Evolutionary conservation across 2,888 invertebrate genomes (phyloP).

Genomic region (Ceramica pisi): DNA sequence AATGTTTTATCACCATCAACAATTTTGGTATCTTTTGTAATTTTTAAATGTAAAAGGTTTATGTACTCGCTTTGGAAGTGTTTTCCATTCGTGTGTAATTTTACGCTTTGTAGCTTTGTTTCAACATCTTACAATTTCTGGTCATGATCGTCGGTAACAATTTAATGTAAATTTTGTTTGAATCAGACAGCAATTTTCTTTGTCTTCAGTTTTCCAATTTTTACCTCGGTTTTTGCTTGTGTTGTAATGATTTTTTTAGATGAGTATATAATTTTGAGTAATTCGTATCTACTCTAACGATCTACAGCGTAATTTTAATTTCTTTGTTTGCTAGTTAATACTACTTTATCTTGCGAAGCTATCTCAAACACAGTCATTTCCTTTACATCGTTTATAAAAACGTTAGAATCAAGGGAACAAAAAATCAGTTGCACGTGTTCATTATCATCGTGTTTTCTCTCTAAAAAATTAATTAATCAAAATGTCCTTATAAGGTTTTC

Average conservation of each 20-base stretch:
- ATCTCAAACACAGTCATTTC: slow-evolving; percentile 56
- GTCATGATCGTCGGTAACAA: slow-evolving; percentile 51
- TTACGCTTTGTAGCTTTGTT: slow-evolving; percentile 61
- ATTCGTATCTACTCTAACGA: slow-evolving; percentile 43
- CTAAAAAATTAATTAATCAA: slow-evolving; percentile 30
- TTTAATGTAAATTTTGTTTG: slow-evolving; percentile 65
- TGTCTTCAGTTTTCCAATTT: slow-evolving; percentile 56
- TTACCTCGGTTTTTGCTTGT: slow-evolving; percentile 39
- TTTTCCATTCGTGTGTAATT: slow-evolving; percentile 58
- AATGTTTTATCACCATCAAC: slow-evolving; percentile 22
- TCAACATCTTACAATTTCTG: slow-evolving; percentile 59
- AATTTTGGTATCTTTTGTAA: slow-evolving; percentile 27
- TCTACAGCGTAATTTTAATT: slow-evolving; percentile 51
- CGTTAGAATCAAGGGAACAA: slow-evolving; percentile 29
- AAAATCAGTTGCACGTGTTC: slow-evolving; percentile 48
- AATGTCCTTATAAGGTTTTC: slow-evolving; percentile 17
- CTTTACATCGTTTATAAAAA: slow-evolving; percentile 51
- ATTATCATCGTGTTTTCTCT: slow-evolving; percentile 39
- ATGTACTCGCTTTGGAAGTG: slow-evolving; percentile 26
- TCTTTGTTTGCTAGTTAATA: slow-evolving; percentile 59
- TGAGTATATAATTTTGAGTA: slow-evolving; percentile 44
- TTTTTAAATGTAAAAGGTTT: slow-evolving; percentile 41
- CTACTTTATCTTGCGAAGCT: slow-evolving; percentile 46
- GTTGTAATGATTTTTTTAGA: slow-evolving; percentile 24
- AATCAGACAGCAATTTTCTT: slow-evolving; percentile 59